Percentiles rank a stretch among this genome's conserved stretches.
phyloP scores from a whole-genome alignment of 2,888 invertebrate genomes.

The Polylopha cassiicola region DNA sequence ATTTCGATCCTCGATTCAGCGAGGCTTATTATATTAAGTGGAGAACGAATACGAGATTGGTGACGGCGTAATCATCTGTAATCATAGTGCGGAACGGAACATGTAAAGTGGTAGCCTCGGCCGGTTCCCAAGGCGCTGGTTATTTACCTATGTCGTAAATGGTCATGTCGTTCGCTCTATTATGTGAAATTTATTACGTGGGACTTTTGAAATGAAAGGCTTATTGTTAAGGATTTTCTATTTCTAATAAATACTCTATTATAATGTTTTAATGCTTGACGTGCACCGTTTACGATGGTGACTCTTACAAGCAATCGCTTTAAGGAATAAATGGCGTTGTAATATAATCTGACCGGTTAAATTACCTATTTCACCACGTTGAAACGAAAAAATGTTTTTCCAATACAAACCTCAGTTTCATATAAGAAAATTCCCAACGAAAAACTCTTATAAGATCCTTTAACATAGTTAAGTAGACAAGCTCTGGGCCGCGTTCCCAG shows the following conservation, averaged over 20 bases:
- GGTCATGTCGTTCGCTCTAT: conserved; percentile 35
- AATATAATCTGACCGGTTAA: too few relatives aligned
- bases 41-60: conserved; percentile 64
- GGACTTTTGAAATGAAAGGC: conserved; percentile 21
- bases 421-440: conserved; percentile 31
- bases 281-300: background rate
- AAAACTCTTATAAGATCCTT: conserved; percentile 52
- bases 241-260: conserved; percentile 8
- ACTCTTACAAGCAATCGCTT: background rate
- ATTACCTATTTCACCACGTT: too few relatives aligned
- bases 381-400: background rate
- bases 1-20: conserved; percentile 66
- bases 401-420: conserved; percentile 18
- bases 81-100: conserved; percentile 50
- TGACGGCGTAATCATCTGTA: conserved; percentile 70
- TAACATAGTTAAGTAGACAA: conserved; percentile 70
- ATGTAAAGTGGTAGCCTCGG: conserved; percentile 30
- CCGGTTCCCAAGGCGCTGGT: conserved; percentile 34
- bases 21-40: conserved; percentile 75
- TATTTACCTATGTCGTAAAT: conserved; percentile 36
- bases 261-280: conserved; percentile 6
- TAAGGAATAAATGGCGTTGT: too few relatives aligned
- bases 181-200: conserved; percentile 28
- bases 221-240: conserved; percentile 17
- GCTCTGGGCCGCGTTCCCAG: conserved; percentile 55